These are phyloP conservation scores for Thaleichthys pacificus DNA, from an alignment of 2,797 vertebrate genomes.

Conservation along the genomic window DNA sequence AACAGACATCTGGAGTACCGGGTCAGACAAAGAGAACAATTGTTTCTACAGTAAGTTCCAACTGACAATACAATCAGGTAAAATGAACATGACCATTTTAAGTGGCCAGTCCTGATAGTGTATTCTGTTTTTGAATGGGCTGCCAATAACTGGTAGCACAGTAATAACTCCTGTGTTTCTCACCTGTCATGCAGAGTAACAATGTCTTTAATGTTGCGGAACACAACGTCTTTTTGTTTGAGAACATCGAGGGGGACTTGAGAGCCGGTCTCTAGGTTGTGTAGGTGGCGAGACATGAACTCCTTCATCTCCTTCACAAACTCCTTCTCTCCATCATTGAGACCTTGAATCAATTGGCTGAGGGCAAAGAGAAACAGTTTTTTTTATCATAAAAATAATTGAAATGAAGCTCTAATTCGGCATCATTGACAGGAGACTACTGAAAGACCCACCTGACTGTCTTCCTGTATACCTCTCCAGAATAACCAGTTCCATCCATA, in stretches of 20 bases:
- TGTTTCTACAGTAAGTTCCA: neutral
- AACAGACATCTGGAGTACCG: constrained; percentile 71
- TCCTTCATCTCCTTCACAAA: constrained; percentile 85
- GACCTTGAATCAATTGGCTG: constrained; percentile 86
- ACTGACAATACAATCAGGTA: neutral
- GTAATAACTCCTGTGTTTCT: neutral
- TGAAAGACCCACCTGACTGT: constrained; percentile 78
- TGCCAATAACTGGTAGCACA: neutral
- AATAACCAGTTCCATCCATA: constrained; percentile 77
- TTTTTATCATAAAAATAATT: too few relatives aligned
- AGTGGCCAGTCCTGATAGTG: neutral
- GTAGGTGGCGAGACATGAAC: constrained; percentile 81
- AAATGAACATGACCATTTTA: neutral
- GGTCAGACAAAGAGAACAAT: neutral
- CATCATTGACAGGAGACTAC: neutral
- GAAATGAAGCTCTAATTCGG: neutral
- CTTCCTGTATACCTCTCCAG: constrained; percentile 89
- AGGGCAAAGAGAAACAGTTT: constrained; percentile 7
- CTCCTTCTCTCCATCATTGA: constrained; percentile 85
- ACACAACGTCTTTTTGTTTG: constrained; percentile 86
- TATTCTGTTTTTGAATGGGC: too few relatives aligned
- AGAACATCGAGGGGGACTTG: constrained; percentile 74
- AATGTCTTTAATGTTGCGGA: constrained; percentile 89
- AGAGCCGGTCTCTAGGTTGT: constrained; percentile 74
- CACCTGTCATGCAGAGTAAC: constrained; percentile 85